Evolutionary conservation across 2,888 invertebrate genomes (phyloP).

Genomic region (Agrenia bidenticulata): DNA sequence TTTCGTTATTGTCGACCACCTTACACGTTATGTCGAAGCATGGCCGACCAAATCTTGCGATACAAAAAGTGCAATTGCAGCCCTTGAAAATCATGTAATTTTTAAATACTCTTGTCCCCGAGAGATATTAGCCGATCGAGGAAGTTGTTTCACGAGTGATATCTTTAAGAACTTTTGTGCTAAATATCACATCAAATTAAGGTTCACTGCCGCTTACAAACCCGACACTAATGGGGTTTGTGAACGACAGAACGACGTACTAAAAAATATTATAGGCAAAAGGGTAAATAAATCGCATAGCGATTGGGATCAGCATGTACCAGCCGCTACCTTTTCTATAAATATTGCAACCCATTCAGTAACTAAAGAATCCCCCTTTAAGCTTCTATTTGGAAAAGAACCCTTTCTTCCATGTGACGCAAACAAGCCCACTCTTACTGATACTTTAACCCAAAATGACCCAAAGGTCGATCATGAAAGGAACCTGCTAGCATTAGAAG

Average conservation of each 20-base stretch:
- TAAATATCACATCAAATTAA: constrained; percentile 22
- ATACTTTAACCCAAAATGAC: too few relatives aligned
- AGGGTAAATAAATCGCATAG: constrained; percentile 44
- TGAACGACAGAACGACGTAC: constrained; percentile 52
- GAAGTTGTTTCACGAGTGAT: constrained; percentile 30
- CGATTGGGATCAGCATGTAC: constrained; percentile 52
- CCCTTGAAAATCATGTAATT: constrained; percentile 45
- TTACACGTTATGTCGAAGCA: constrained; percentile 44
- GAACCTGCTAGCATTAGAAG: too few relatives aligned
- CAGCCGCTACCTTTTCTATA: constrained; percentile 46
- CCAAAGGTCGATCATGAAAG: too few relatives aligned
- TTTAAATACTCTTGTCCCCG: constrained; percentile 45
- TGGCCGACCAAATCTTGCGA: not conserved
- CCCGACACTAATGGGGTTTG: constrained; percentile 49
- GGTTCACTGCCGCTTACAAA: constrained; percentile 38
- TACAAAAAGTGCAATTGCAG: constrained; percentile 27
- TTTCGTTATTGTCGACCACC: constrained; percentile 28
- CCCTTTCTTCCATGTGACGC: constrained; percentile 1
- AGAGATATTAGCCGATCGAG: constrained; percentile 52
- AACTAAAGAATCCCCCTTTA: constrained; percentile 20
- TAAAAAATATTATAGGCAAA: constrained; percentile 42
- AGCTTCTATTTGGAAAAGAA: constrained; percentile 9
- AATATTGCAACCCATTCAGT: constrained; percentile 26
- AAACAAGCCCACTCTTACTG: too few relatives aligned
- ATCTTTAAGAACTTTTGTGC: constrained; percentile 17